Evolutionary conservation across 2,888 invertebrate genomes (phyloP).

Genomic region (Metopia argyrocephala): DNA sequence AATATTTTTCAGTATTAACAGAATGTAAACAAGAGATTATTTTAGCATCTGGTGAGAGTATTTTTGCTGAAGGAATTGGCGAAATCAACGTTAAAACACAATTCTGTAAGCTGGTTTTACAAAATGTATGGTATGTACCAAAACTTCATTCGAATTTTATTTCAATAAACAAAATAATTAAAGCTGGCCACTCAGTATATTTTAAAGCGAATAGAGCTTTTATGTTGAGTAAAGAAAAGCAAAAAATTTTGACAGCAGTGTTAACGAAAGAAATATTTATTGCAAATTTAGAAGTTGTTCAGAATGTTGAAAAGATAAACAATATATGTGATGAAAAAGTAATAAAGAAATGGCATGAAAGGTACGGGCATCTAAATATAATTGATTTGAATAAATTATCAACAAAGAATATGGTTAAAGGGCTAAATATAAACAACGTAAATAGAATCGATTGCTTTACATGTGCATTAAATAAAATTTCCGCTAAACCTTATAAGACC

Average conservation of each 20-base stretch:
- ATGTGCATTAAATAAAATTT: conserved; percentile 44
- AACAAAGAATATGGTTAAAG: conserved; percentile 29
- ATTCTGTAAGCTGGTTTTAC: conserved; percentile 11
- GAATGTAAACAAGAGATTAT: conserved; percentile 19
- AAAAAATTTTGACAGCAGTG: conserved; percentile 34
- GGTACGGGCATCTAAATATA: conserved; percentile 37
- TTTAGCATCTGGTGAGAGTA: conserved; percentile 35
- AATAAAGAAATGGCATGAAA: conserved; percentile 31
- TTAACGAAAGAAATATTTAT: conserved; percentile 28
- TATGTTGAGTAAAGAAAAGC: conserved; percentile 30
- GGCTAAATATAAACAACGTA: neutral
- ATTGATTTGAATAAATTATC: conserved; percentile 27
- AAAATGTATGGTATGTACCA: conserved; percentile 48
- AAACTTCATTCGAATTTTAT: conserved; percentile 50
- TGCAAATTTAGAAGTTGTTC: neutral
- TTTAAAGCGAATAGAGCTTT: conserved; percentile 20
- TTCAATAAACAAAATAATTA: conserved; percentile 34
- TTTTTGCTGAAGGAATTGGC: conserved; percentile 32
- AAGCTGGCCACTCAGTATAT: conserved; percentile 26
- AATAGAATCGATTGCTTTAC: conserved; percentile 34
- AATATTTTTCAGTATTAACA: conserved; percentile 12
- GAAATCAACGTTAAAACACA: conserved; percentile 31
- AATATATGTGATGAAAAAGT: neutral
- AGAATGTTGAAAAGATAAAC: conserved; percentile 8
- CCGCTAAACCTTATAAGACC: conserved; percentile 12